Conservation (phyloP, 30 jellyfish, hydroid and myxozoan species). For the Aurelia coerulea region DNA sequence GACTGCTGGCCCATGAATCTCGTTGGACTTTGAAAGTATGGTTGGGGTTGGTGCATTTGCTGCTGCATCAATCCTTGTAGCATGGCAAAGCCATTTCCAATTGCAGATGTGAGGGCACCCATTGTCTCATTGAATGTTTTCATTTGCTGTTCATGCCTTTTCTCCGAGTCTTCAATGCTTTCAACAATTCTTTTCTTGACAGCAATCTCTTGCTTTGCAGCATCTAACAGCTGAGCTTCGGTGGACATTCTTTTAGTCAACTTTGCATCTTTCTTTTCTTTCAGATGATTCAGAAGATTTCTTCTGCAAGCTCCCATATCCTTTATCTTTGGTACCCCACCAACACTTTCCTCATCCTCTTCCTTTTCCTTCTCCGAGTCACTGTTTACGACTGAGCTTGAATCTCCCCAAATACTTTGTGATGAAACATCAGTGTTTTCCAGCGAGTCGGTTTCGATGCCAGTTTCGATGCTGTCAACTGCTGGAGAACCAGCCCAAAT, state of each 20-base stretch:
- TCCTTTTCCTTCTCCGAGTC: too few species aligned
- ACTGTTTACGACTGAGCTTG: too few species aligned
- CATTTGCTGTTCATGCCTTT: slow-evolving; percentile 27
- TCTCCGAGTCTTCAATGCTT: slow-evolving; percentile 13
- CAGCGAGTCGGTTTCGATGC: slow-evolving; percentile 3
- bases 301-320: slow-evolving; percentile 41
- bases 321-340: slow-evolving; percentile 14
- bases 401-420: too few species aligned
- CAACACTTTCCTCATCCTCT: too few species aligned
- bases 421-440: background rate
- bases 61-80: slow-evolving; percentile 34
- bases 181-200: slow-evolving; percentile 21
- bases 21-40: slow-evolving; percentile 10
- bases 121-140: slow-evolving; percentile 11
- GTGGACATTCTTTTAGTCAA: slow-evolving; percentile 9
- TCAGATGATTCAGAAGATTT: slow-evolving; percentile 6
- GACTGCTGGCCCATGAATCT: slow-evolving; percentile 20
- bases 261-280: slow-evolving; percentile 16
- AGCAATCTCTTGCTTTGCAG: slow-evolving; percentile 8
- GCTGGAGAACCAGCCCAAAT: slow-evolving; percentile 50
- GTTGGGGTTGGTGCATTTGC: slow-evolving; percentile 26
- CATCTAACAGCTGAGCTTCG: slow-evolving; percentile 26
- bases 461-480: slow-evolving; percentile 27
- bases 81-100: slow-evolving; percentile 28
- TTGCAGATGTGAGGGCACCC: slow-evolving; percentile 26